Conservation (phyloP, 2,113 vertebrate genomes). For the Misgurnus anguillicaudatus region DNA sequence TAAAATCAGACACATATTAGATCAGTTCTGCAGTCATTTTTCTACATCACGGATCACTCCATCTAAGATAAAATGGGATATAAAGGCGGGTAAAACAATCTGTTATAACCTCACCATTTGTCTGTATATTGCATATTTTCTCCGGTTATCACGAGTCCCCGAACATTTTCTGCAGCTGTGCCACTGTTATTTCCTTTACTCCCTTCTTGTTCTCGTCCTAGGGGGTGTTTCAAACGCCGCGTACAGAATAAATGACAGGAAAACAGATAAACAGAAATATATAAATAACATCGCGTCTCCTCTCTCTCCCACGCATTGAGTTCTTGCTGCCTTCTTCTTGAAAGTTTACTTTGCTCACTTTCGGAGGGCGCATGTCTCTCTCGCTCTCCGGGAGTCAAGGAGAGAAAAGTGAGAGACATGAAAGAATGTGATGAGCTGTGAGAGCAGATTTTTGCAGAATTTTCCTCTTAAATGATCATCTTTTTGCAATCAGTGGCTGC, state of each 20-base stretch:
- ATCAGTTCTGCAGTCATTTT: conserved; percentile 30
- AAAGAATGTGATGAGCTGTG: conserved; percentile 28
- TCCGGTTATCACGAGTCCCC: conserved; percentile 20
- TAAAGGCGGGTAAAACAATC: conserved; percentile 3
- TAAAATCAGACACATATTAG: conserved; percentile 34
- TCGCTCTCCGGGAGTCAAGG: conserved; percentile 40
- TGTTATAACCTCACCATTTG: conserved; percentile 25
- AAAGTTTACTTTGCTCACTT: conserved; percentile 75
- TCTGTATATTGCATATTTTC: conserved; percentile 42
- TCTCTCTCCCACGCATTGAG: conserved; percentile 72
- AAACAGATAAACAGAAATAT: conserved; percentile 72
- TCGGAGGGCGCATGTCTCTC: conserved; percentile 59
- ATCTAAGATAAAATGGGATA: conserved; percentile 20
- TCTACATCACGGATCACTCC: conserved; percentile 25
- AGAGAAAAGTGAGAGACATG: conserved; percentile 41
- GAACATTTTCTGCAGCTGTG: conserved; percentile 29
- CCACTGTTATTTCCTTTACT: conserved; percentile 17
- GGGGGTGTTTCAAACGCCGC: conserved; percentile 67
- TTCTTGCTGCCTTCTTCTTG: conserved; percentile 72
- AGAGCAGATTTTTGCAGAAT: conserved; percentile 28
- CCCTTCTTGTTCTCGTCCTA: conserved; percentile 35
- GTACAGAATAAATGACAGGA: conserved; percentile 76
- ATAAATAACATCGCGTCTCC: conserved; percentile 70
- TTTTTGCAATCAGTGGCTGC: conserved; percentile 26
- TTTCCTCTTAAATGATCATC: conserved; percentile 35